Evolutionary conservation across 2,888 invertebrate species (phyloP), one percentile per base, ranked within the genome.

Genomic region (Cosmorhoe ocellata): DNA sequence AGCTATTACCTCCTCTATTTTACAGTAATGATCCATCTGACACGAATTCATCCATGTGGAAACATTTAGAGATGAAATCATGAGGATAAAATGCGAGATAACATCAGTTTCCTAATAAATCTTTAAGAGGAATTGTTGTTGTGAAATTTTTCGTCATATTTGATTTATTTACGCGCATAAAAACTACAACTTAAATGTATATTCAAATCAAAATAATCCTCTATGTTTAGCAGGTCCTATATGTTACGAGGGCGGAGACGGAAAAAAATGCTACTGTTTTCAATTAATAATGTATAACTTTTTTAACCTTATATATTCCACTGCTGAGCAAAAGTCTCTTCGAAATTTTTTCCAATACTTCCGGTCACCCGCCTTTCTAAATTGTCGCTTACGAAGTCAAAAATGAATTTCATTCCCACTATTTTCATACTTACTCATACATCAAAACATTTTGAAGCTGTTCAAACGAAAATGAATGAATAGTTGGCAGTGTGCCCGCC

Each of bases 401-500:
- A 43, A 43, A 36, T 36, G 27, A 36, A 11, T 28, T 36, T 8
- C 28, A 12, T 18, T 30, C 24, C 22, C n/a, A 33, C 13, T 32
- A 24, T 24, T 41, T 24, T n/a, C 32, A 30, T 28, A 28, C 11
- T 3, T 30, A 11, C 11, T 13, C 24, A n/a, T 42, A 31, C 37
- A 32, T 42, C 36, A 24, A 13, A 40, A 38, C 6, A 42, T 32
- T 38, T 46, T 33, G 38, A 22, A 42, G 41, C 28, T 38, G 22
- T 44, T 47, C 34, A 26, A 43, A 31, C 18, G 38, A 24, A 47
- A 46, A 46, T 42, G 41, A 40, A 11, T 42, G 14, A 37, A n/a
- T 13, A 24, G 10, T 27, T 52, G 52, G 52, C 47, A 43, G 8
- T 12, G 39, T 40, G 47, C 52, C 52, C 31, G 10, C n/a, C 14